These are phyloP conservation scores for Cephalotes varians DNA, from an alignment of 2,888 invertebrate genomes.

Conservation along the genomic window DNA sequence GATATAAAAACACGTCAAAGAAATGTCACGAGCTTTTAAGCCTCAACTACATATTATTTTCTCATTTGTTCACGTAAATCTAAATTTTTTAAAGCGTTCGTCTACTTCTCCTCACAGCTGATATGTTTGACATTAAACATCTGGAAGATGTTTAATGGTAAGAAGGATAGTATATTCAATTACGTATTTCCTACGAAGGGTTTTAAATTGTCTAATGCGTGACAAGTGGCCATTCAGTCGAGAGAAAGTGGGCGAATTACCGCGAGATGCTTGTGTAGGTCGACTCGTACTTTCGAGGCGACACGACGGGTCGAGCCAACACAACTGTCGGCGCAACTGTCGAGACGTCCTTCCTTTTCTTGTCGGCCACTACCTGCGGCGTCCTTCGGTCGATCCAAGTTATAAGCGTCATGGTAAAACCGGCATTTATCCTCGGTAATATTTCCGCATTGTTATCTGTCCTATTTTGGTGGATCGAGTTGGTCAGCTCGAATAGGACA, in stretches of 20 bases:
- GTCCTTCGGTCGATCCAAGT: conserved; percentile 13
- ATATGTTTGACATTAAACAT: background rate
- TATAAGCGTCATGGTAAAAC: background rate
- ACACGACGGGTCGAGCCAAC: conserved; percentile 26
- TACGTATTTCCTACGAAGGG: conserved; percentile 18
- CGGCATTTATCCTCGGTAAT: background rate
- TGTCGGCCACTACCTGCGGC: background rate
- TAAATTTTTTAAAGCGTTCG: background rate
- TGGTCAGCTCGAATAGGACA: too few species aligned
- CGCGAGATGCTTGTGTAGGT: conserved; percentile 25
- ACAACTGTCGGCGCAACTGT: conserved; percentile 21
- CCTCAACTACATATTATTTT: background rate
- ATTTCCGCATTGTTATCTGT: conserved; percentile 47
- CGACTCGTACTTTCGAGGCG: conserved; percentile 29
- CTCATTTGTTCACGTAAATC: background rate
- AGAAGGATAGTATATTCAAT: conserved; percentile 14
- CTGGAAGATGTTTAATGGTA: background rate
- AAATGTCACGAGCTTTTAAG: background rate
- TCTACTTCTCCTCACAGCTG: background rate
- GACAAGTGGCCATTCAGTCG: conserved; percentile 17
- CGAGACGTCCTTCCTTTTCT: conserved; percentile 32
- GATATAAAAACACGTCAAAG: background rate
- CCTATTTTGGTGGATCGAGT: background rate
- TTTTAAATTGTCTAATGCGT: conserved; percentile 28
- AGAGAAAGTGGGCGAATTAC: conserved; percentile 47